Evolutionary conservation across 1,140 invertebrate genomes (phyloP).

Genomic region (Bombus ignitus): DNA sequence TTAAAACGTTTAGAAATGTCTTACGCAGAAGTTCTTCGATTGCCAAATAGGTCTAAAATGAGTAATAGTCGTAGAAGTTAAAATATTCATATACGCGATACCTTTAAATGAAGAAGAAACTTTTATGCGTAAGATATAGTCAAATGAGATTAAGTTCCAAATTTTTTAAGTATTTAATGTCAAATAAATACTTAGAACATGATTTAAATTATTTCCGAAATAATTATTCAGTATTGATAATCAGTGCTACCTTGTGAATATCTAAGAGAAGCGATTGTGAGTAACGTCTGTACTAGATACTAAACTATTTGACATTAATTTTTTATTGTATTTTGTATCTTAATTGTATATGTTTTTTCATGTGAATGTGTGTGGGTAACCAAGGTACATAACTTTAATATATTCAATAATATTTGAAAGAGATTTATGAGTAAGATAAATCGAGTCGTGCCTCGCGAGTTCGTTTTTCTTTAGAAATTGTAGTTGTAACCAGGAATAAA

Average conservation of each 20-base stretch:
- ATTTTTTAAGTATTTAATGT: slow-evolving; percentile 23
- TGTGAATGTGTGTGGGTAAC: slow-evolving; percentile 45
- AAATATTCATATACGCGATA: neutral
- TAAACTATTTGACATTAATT: slow-evolving; percentile 39
- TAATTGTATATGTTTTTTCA: slow-evolving; percentile 48
- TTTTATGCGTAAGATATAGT: slow-evolving; percentile 37
- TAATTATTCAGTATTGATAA: slow-evolving; percentile 51
- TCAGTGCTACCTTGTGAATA: slow-evolving; percentile 45
- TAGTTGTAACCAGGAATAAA: slow-evolving; percentile 57
- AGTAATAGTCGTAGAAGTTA: slow-evolving; percentile 53
- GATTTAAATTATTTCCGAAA: slow-evolving; percentile 46
- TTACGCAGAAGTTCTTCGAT: slow-evolving; percentile 91
- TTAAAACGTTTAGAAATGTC: slow-evolving; percentile 91
- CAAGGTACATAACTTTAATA: slow-evolving; percentile 42
- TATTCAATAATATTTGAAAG: slow-evolving; percentile 23
- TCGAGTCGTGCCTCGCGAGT: slow-evolving; percentile 8
- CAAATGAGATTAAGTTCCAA: slow-evolving; percentile 48
- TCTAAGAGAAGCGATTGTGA: neutral
- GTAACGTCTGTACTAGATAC: slow-evolving; percentile 31
- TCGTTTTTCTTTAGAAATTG: slow-evolving; percentile 37
- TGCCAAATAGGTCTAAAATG: slow-evolving; percentile 84
- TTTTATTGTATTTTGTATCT: slow-evolving; percentile 50
- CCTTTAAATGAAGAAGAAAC: neutral
- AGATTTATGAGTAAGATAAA: slow-evolving; percentile 5
- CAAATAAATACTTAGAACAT: neutral